Evolutionary conservation across 1,140 invertebrate species (phyloP).

Genomic region (Dreissena polymorpha): DNA sequence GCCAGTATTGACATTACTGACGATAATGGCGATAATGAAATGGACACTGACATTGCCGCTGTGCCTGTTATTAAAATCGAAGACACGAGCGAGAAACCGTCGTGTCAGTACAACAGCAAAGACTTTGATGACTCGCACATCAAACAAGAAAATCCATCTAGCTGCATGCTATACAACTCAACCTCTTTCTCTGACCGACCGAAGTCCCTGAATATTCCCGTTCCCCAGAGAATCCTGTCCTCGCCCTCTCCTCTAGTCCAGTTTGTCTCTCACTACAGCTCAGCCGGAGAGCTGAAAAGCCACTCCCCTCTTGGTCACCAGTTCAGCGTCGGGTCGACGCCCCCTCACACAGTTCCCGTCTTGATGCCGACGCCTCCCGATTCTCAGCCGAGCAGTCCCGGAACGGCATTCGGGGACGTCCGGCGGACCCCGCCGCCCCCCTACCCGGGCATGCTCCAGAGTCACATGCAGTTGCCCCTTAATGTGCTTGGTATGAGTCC

Average conservation of each 20-base stretch:
- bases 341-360: slow-evolving; percentile 70
- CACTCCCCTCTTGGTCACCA: slow-evolving; percentile 38
- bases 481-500: slow-evolving; percentile 53
- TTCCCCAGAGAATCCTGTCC: slow-evolving; percentile 53
- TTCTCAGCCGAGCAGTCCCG: slow-evolving; percentile 75
- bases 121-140: slow-evolving; percentile 60
- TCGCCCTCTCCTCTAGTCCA: slow-evolving; percentile 52
- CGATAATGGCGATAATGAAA: slow-evolving; percentile 44
- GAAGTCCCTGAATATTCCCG: slow-evolving; percentile 58
- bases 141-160: slow-evolving; percentile 59
- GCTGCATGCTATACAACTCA: slow-evolving; percentile 56
- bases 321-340: slow-evolving; percentile 49
- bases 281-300: slow-evolving; percentile 52
- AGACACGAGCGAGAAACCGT: slow-evolving; percentile 67
- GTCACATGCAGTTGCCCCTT: slow-evolving; percentile 54
- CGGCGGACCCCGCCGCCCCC: slow-evolving; percentile 75
- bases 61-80: slow-evolving; percentile 69
- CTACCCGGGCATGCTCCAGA: slow-evolving; percentile 68
- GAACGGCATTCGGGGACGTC: slow-evolving; percentile 61
- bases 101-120: slow-evolving; percentile 68
- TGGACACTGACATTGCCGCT: slow-evolving; percentile 37
- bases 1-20: slow-evolving; percentile 70
- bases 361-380: slow-evolving; percentile 74
- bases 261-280: slow-evolving; percentile 58
- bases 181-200: slow-evolving; percentile 52